phyloP scores from a whole-genome alignment of 2,888 invertebrate genomes.

The Mythimna loreyi region DNA sequence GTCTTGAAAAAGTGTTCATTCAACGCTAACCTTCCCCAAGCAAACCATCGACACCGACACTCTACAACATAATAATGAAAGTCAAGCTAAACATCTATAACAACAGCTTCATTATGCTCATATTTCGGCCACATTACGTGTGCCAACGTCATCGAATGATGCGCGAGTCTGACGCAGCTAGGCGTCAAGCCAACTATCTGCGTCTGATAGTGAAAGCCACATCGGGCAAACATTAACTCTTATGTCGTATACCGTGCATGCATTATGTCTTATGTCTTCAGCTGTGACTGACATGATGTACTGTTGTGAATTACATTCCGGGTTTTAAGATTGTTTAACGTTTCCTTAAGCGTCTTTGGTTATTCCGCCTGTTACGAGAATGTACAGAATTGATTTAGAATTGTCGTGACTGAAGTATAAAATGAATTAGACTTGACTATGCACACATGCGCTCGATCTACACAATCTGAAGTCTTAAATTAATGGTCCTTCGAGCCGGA shows the following conservation, averaged over 20 bases:
- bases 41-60: background rate
- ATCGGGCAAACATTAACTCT: background rate
- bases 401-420: background rate
- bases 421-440: too few species aligned
- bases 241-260: slow-evolving; percentile 8
- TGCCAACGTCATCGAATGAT: slow-evolving; percentile 38
- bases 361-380: slow-evolving; percentile 3
- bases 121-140: slow-evolving; percentile 44
- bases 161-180: slow-evolving; percentile 40
- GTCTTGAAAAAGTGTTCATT: background rate
- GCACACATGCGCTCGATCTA: too few species aligned
- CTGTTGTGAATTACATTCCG: slow-evolving; percentile 42
- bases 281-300: slow-evolving; percentile 1
- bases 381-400: background rate
- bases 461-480: too few species aligned
- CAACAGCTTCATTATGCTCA: background rate
- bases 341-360: slow-evolving; percentile 17
- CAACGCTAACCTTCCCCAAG: background rate
- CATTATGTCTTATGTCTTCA: slow-evolving; percentile 19
- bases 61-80: slow-evolving; percentile 5
- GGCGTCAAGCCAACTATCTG: slow-evolving; percentile 51
- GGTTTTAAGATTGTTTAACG: slow-evolving; percentile 21
- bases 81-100: background rate
- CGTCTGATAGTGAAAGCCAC: slow-evolving; percentile 53
- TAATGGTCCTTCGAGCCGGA: slow-evolving; percentile 91